phyloP scores from a whole-genome alignment of 2,797 vertebrate genomes.

The Phataginus tetradactyla region DNA sequence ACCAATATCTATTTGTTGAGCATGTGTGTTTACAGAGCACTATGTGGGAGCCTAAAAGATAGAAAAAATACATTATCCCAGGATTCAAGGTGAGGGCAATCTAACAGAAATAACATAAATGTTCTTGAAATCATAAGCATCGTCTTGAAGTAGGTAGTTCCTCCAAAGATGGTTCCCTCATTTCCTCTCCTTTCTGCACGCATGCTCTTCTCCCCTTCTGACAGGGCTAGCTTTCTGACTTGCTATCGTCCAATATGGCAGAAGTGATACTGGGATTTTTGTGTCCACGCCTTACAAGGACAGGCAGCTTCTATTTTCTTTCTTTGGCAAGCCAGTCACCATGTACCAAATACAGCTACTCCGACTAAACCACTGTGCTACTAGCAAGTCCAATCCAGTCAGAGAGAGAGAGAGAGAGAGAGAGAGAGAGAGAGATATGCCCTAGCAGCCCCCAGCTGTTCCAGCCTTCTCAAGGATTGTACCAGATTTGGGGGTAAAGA shows the following conservation, averaged over 20 bases:
- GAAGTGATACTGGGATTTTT: not conserved
- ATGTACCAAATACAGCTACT: not conserved
- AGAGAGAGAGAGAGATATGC: not conserved
- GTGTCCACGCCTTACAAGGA: not conserved
- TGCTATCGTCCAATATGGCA: not conserved
- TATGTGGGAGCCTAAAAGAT: not conserved
- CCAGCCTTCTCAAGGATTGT: not conserved
- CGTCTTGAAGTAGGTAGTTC: not conserved
- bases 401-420: not conserved
- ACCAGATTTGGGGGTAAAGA: not conserved
- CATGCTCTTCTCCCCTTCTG: not conserved
- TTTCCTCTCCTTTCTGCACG: not conserved
- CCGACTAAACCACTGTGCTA: not conserved
- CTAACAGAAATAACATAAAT: not conserved
- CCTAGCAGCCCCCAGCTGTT: not conserved
- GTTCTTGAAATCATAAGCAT: slow-evolving; percentile 17
- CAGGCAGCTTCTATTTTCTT: not conserved
- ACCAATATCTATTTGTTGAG: not conserved
- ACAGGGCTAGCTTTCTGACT: not conserved
- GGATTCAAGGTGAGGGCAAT: not conserved
- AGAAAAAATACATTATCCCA: not conserved
- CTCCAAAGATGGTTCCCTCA: not conserved
- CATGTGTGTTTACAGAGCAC: not conserved
- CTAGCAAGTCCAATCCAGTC: not conserved
- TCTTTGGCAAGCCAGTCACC: not conserved